Percentiles rank a stretch among this genome's conserved stretches.
Evolutionary conservation across 2,797 vertebrate genomes (phyloP).

Genomic region (Danio choprae): DNA sequence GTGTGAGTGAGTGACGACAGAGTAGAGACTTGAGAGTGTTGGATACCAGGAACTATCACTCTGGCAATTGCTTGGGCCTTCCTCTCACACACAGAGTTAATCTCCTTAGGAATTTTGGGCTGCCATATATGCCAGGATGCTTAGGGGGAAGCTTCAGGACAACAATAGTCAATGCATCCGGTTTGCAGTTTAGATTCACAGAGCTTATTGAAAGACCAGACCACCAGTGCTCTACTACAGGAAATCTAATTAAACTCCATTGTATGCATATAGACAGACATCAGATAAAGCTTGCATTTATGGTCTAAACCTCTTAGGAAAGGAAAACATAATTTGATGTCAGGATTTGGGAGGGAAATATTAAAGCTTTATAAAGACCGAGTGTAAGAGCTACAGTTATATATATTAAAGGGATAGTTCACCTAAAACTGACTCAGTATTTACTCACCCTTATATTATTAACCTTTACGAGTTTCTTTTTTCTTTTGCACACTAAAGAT

Average conservation of each 20-base stretch:
- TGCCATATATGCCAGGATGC: slow-evolving; percentile 52
- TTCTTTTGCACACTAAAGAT: too few relatives aligned
- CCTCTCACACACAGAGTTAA: slow-evolving; percentile 62
- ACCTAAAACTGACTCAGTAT: too few relatives aligned
- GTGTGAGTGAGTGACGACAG: slow-evolving; percentile 31
- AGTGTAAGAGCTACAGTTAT: neutral
- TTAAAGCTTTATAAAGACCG: neutral
- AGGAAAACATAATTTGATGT: slow-evolving; percentile 24
- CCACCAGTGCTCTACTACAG: slow-evolving; percentile 33
- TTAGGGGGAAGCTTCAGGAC: slow-evolving; percentile 53
- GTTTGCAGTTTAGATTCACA: slow-evolving; percentile 32
- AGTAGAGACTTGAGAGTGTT: slow-evolving; percentile 23
- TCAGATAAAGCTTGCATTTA: slow-evolving; percentile 36
- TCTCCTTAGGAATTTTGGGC: slow-evolving; percentile 51
- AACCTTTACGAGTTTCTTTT: too few relatives aligned
- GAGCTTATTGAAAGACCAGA: slow-evolving; percentile 44
- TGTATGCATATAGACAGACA: slow-evolving; percentile 24
- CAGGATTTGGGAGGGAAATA: neutral
- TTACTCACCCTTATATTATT: too few relatives aligned
- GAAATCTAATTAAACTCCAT: slow-evolving; percentile 49
- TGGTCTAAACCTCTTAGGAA: neutral
- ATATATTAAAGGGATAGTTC: too few relatives aligned
- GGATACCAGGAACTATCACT: slow-evolving; percentile 11
- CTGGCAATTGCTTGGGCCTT: slow-evolving; percentile 17
- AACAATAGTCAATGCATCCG: slow-evolving; percentile 54